Evolutionary conservation across 92 coral and sea anemone species (phyloP).

Genomic region (Parazoanthus swiftii): DNA sequence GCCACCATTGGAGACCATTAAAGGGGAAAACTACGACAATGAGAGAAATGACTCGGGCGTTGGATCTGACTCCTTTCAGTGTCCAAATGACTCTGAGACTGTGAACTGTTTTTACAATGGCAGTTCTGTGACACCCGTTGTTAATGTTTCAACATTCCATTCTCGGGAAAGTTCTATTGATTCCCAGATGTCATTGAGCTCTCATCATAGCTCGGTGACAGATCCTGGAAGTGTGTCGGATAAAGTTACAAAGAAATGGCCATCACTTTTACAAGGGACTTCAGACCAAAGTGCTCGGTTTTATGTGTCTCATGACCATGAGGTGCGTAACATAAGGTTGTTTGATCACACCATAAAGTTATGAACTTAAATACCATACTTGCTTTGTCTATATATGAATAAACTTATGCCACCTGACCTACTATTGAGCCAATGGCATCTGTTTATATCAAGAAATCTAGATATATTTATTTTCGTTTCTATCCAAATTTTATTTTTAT

Average conservation of each 20-base stretch:
- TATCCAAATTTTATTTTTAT: too few species aligned
- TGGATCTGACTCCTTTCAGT: slow-evolving; percentile 55
- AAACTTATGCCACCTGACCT: too few species aligned
- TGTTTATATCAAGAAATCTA: too few species aligned
- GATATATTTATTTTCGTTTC: too few species aligned
- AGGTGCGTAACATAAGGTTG: slow-evolving; percentile 2
- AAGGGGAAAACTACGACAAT: slow-evolving; percentile 22
- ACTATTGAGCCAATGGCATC: too few species aligned
- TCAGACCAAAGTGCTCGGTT: not conserved
- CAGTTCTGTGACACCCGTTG: slow-evolving; percentile 36
- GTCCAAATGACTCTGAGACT: slow-evolving; percentile 40
- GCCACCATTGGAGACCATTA: not conserved
- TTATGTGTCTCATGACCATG: slow-evolving; percentile 4
- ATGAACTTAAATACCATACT: not conserved
- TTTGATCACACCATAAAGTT: not conserved
- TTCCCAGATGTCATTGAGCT: slow-evolving; percentile 66
- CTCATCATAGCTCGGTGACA: slow-evolving; percentile 50
- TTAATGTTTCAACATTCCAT: slow-evolving; percentile 59
- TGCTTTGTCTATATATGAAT: too few species aligned
- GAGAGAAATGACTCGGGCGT: slow-evolving; percentile 65
- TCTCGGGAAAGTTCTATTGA: slow-evolving; percentile 69
- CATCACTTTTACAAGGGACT: not conserved
- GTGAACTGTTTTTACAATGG: slow-evolving; percentile 22
- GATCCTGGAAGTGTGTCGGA: slow-evolving; percentile 37
- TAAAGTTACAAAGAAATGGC: not conserved